Evolutionary conservation across 2,113 vertebrate genomes (phyloP), one percentile per base, ranked within the genome.

Genomic region (Gopherus flavomarginatus): DNA sequence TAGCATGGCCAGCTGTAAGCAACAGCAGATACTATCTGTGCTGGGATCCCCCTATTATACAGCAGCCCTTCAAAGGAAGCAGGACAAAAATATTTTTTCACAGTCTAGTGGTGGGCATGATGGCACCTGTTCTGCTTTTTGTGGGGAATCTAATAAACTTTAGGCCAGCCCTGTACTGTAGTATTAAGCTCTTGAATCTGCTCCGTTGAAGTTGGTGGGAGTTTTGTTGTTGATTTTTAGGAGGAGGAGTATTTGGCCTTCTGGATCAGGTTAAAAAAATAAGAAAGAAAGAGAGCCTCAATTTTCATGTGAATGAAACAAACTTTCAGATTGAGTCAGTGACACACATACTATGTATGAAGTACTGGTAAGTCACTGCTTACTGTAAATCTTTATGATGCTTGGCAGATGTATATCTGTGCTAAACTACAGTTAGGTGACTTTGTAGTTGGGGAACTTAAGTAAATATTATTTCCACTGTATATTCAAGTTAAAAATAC

Each of bases 321-420:
- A 84, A 96, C 90, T 97, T 95, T 97, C 97, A 5, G 24, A 95
- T 94, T 97, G 95, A 96, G 95, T 96, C 96, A 97, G 95, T 96
- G 93, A 86, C 97, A 38, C n/a, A 87, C n/a, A 26, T 83, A 96
- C 89, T 94, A 81, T 77, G 13, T 95, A 93, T 42, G 35, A 97
- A 96, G 90, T 92, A 75, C 81, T 90, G 90, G 97, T 98, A 98
- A 98, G 98, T 98, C 98, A 98, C 98, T 96, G 1, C 87, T 98
- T 98, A 98, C 98, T 87, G 98, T 98, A 98, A 98, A 94, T 96
- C 95, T 98, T 97, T 97, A 97, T 82, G 86, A 59, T 95, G 95
- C 96, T 97, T 88, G 93, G 93, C 96, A 97, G 81, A 95, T 57
- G 52, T 90, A 88, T 78, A 83, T n/a, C 91, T 96, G 38, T 65